These are phyloP conservation scores for Ranitomeya variabilis DNA, from an alignment of 2,113 vertebrate species.

Conservation along the genomic window DNA sequence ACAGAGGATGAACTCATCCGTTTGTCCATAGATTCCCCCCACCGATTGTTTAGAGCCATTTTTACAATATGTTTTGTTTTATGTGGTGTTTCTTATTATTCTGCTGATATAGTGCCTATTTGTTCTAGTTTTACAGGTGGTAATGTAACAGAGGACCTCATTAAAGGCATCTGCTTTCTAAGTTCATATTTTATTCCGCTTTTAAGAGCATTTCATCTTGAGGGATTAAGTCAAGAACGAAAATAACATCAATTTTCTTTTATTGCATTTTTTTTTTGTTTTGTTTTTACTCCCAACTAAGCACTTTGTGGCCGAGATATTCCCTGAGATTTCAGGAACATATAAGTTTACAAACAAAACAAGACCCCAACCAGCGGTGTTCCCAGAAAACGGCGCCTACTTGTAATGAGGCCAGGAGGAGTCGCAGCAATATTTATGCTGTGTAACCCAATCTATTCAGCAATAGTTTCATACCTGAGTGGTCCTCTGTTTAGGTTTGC, in stretches of 20 bases:
- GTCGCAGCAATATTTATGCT: conserved; percentile 41
- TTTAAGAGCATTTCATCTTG: conserved; percentile 68
- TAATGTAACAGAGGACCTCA: conserved; percentile 69
- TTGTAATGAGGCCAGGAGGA: conserved; percentile 37
- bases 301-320: conserved; percentile 60
- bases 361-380: conserved; percentile 57
- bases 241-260: conserved; percentile 61
- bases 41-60: conserved; percentile 29
- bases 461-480: conserved; percentile 47
- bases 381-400: conserved; percentile 21
- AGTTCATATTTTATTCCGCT: conserved; percentile 73
- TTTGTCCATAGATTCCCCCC: conserved; percentile 32
- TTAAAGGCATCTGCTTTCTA: conserved; percentile 70
- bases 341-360: conserved; percentile 61
- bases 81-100: conserved; percentile 52
- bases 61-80: conserved; percentile 53
- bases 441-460: conserved; percentile 16
- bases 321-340: conserved; percentile 57
- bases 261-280: conserved; percentile 58
- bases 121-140: conserved; percentile 61
- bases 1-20: conserved; percentile 13
- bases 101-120: conserved; percentile 67
- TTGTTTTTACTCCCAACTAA: conserved; percentile 54
- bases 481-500: conserved; percentile 30
- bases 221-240: conserved; percentile 65